Base-by-base conservation (phyloP, 2,888 invertebrate genomes). In the Onthophagus sagittarius region DNA sequence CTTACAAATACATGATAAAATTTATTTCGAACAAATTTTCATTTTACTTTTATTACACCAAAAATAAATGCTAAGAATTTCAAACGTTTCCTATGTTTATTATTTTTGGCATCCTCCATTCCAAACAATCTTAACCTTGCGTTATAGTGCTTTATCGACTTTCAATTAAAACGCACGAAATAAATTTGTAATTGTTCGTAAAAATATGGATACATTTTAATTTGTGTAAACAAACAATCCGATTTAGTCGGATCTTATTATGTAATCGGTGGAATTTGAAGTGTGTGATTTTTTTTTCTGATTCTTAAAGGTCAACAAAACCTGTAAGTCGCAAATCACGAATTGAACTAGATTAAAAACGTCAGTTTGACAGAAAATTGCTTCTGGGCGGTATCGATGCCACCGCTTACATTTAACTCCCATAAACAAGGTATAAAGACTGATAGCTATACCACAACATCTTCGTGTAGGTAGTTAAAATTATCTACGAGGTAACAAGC, bases 401-500 rank as follows among this genome's bases (percentile, higher is more conserved):
- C 9, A 13, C 67, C 67, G 67, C 67, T 32, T 15, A 67, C 67
- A 5, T 5, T n/a, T 23, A 32, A 9, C 64, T 15, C 64, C 67
- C 15, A 67, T 31, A 15, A 32, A 67, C 15, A 67, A 67, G 39
- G 39, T 53, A 7, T 67, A 32, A 67, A 67, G 67, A 67, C 15
- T 31, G 32, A 67, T 67, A 67, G 67, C 23, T 32, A 9, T n/a
- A 67, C 31, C 9, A 9, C 23, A 32, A 32, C 7, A 67, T 67
- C 32, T 67, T 11, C 32, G n/a, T 67, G 67, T 67, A 67, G 67
- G 67, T 67, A 67, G 67, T 67, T 67, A 32, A 32, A 67, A 67
- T 67, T 67, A 67, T 67, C 67, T 67, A 6, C 2, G 33, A 33
- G 33, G 33, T 33, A 5, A 33, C 1, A 53, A 53, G 9, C 39